Percentiles rank a stretch among this genome's conserved stretches.
Conservation (phyloP, 2,113 vertebrate species). For the Rhea americana region DNA sequence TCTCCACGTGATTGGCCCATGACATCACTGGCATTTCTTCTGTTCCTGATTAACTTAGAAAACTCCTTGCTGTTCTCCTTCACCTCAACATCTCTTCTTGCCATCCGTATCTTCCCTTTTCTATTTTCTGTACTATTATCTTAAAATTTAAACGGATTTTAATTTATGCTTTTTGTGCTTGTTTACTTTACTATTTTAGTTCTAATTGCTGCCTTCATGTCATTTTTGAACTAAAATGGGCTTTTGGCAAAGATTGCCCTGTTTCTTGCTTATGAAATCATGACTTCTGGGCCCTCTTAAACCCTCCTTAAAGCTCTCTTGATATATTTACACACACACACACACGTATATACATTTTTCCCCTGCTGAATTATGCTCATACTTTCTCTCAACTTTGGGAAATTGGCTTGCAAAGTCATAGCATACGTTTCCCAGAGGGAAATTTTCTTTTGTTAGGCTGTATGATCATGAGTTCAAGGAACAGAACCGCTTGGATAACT, state of each 20-base stretch:
- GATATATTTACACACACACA: background rate
- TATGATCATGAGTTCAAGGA: background rate
- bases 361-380: background rate
- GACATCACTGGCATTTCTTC: slow-evolving; percentile 15
- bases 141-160: slow-evolving; percentile 38
- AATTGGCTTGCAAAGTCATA: background rate
- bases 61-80: slow-evolving; percentile 5
- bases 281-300: background rate
- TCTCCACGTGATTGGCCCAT: slow-evolving; percentile 32
- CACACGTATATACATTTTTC: background rate
- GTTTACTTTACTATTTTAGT: background rate
- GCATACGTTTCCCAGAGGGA: background rate
- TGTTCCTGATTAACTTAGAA: slow-evolving; percentile 35
- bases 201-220: slow-evolving; percentile 23
- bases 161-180: slow-evolving; percentile 36
- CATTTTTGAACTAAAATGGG: slow-evolving; percentile 1
- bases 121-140: slow-evolving; percentile 3
- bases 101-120: slow-evolving; percentile 12
- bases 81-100: background rate
- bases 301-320: background rate
- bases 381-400: background rate
- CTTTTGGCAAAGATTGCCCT: background rate
- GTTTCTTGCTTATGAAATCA: background rate
- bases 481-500: background rate
- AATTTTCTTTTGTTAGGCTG: background rate